Conservation (phyloP, 2,888 invertebrate species). For the Pantelozetes paolii region DNA sequence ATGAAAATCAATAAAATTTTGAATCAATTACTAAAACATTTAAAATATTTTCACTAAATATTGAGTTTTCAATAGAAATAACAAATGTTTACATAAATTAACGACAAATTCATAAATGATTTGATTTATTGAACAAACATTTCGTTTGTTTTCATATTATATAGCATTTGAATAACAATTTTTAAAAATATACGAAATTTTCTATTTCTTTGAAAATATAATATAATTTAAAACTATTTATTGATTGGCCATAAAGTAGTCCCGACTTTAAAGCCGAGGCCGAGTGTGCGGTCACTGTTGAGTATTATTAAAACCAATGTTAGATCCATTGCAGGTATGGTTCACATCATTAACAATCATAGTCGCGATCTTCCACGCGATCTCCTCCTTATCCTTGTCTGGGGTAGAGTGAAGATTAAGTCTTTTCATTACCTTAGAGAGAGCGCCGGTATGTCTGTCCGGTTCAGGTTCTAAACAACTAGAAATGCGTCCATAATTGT, state of each 20-base stretch:
- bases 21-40: too few relatives aligned
- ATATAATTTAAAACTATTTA: not conserved
- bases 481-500: conserved; percentile 82
- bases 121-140: too few relatives aligned
- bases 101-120: too few relatives aligned
- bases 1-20: too few relatives aligned
- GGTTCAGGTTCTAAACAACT: conserved; percentile 71
- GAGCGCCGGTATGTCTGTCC: conserved; percentile 49
- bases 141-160: too few relatives aligned
- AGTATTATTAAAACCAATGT: not conserved
- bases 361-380: conserved; percentile 94
- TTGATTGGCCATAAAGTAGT: not conserved
- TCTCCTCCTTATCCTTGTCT: conserved; percentile 66
- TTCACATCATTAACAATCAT: conserved; percentile 95
- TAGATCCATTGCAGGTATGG: not conserved
- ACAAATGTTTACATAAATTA: too few relatives aligned
- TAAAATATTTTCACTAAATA: too few relatives aligned
- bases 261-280: not conserved
- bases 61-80: too few relatives aligned
- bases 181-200: not conserved
- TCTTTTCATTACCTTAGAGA: conserved; percentile 35
- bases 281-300: not conserved
- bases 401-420: conserved; percentile 10
- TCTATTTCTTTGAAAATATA: not conserved
- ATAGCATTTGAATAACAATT: conserved; percentile 1